Evolutionary conservation across 2,113 vertebrate species (phyloP).

Genomic region (Callaeas wilsoni): DNA sequence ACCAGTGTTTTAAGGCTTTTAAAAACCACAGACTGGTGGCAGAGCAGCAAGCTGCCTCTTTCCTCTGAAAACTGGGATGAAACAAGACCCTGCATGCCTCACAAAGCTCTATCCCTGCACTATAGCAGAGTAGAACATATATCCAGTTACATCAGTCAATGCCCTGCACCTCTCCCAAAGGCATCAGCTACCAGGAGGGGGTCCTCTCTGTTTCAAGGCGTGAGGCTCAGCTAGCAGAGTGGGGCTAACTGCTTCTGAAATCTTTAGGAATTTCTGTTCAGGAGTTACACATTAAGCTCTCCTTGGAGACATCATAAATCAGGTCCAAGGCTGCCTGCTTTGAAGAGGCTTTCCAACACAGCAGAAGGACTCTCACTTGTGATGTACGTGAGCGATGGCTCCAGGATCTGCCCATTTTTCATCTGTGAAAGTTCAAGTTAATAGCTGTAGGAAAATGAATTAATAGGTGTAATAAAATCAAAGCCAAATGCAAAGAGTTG

Average conservation of each 20-base stretch:
- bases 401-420: neutral
- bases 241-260: neutral
- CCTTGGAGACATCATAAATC: neutral
- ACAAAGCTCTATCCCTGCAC: neutral
- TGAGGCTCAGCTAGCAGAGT: neutral
- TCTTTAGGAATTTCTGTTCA: neutral
- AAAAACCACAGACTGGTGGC: neutral
- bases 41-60: neutral
- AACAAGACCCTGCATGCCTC: neutral
- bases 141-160: neutral
- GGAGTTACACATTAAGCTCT: neutral
- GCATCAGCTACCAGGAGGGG: neutral
- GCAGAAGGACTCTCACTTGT: neutral
- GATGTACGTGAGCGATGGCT: neutral
- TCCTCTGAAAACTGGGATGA: neutral
- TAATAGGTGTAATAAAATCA: neutral
- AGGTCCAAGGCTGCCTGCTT: neutral
- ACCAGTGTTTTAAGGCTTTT: neutral
- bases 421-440: neutral
- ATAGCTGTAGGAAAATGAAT: neutral
- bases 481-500: neutral
- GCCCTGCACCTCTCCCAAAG: neutral
- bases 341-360: neutral
- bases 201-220: neutral
- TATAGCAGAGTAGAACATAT: neutral